Conservation (phyloP, 2,797 vertebrate species). For the Lagorchestes hirsutus region DNA sequence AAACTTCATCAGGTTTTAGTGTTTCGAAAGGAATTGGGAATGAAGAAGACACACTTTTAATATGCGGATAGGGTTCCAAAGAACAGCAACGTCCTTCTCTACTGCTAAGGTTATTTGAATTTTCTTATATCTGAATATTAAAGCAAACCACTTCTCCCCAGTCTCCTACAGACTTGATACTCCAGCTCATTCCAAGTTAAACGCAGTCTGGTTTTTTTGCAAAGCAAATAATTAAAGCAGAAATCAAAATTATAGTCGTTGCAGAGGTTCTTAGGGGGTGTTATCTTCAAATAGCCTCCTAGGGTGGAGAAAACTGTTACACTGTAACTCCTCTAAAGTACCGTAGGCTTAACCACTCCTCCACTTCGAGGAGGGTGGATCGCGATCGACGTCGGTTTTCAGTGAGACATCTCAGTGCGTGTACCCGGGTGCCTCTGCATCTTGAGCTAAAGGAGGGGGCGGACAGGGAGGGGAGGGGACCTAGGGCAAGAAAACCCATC, state of each 20-base stretch:
- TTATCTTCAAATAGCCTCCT: conserved; percentile 23
- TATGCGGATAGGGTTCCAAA: neutral
- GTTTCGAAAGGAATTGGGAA: neutral
- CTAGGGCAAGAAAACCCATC: conserved; percentile 27
- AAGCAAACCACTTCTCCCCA: neutral
- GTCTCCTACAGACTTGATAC: neutral
- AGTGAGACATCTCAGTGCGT: conserved; percentile 65
- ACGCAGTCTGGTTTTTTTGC: neutral
- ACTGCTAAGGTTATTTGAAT: neutral
- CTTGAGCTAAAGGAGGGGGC: conserved; percentile 59
- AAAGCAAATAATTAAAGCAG: conserved; percentile 1
- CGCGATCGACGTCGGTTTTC: conserved; percentile 15
- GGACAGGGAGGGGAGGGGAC: conserved; percentile 45
- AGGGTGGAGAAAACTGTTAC: conserved; percentile 1
- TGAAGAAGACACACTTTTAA: neutral
- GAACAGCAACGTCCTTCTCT: neutral
- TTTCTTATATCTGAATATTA: neutral
- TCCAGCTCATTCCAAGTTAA: neutral
- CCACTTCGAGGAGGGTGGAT: conserved; percentile 44
- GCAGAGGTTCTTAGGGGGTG: neutral
- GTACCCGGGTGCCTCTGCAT: conserved; percentile 65
- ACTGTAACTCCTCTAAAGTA: conserved; percentile 43
- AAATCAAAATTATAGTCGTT: conserved; percentile 32
- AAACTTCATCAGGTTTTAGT: neutral
- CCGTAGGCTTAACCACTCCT: conserved; percentile 59